Evolutionary conservation across 1,140 invertebrate species (phyloP).

Genomic region (Bombus polaris): DNA sequence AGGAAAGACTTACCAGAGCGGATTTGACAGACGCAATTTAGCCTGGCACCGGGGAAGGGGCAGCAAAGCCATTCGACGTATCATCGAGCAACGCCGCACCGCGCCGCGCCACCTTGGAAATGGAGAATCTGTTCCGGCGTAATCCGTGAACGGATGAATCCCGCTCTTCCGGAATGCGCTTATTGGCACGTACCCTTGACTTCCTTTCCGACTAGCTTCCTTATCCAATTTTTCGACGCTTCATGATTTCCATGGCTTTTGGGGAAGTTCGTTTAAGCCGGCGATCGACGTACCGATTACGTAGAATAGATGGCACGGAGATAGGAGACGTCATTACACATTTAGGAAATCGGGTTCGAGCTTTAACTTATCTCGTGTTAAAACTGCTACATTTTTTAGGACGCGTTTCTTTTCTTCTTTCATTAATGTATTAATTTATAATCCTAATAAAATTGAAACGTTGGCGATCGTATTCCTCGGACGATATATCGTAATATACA

Average conservation of each 20-base stretch:
- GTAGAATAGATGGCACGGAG: not conserved
- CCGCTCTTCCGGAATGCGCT: conserved; percentile 37
- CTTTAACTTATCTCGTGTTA: no score
- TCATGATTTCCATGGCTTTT: not conserved
- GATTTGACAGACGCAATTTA: conserved; percentile 58
- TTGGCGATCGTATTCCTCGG: no score
- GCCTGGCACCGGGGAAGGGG: not conserved
- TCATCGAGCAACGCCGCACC: conserved; percentile 47
- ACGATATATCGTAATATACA: no score
- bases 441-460: no score
- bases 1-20: conserved; percentile 46
- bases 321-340: not conserved
- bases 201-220: conserved; percentile 15
- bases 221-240: conserved; percentile 34
- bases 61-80: conserved; percentile 35
- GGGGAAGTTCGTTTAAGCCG: conserved; percentile 23
- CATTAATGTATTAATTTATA: no score
- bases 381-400: no score
- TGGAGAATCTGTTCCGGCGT: conserved; percentile 49
- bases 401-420: no score
- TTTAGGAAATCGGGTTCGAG: no score
- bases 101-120: conserved; percentile 37
- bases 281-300: conserved; percentile 23
- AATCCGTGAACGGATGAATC: conserved; percentile 50
- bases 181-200: conserved; percentile 46